Evolutionary conservation across 2,888 invertebrate genomes (phyloP).

Genomic region (Polymixis flavicincta): DNA sequence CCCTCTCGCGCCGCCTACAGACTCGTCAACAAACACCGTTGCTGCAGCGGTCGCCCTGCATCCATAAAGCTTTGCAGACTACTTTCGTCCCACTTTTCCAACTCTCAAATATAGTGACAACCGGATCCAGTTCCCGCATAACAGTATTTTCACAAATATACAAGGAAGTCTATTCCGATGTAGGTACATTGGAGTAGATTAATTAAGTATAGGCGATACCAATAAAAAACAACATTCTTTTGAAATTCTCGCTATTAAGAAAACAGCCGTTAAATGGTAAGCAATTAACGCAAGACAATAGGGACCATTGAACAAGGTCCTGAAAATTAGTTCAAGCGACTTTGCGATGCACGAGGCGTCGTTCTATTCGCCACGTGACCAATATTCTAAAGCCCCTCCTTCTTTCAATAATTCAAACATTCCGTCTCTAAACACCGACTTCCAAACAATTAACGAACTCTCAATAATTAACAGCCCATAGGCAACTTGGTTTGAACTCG

Average conservation of each 20-base stretch:
- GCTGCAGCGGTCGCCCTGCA: slow-evolving; percentile 87
- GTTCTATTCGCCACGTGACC: slow-evolving; percentile 78
- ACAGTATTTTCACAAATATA: slow-evolving; percentile 19
- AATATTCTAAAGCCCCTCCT: slow-evolving; percentile 75
- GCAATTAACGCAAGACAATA: slow-evolving; percentile 73
- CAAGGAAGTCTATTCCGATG: background rate
- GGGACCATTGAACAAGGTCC: slow-evolving; percentile 67
- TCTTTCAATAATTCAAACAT: slow-evolving; percentile 82
- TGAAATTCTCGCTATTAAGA: slow-evolving; percentile 11
- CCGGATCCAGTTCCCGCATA: slow-evolving; percentile 61
- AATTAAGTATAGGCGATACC: slow-evolving; percentile 3
- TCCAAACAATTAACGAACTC: slow-evolving; percentile 81
- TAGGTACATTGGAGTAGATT: background rate
- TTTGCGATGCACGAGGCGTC: slow-evolving; percentile 73
- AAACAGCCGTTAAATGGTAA: slow-evolving; percentile 47
- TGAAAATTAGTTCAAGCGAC: slow-evolving; percentile 70
- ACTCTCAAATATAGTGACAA: slow-evolving; percentile 68
- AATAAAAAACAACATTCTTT: slow-evolving; percentile 11
- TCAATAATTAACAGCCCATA: slow-evolving; percentile 75
- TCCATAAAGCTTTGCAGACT: slow-evolving; percentile 79
- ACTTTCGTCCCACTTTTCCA: slow-evolving; percentile 84
- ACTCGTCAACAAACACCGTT: slow-evolving; percentile 87
- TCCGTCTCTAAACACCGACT: slow-evolving; percentile 76
- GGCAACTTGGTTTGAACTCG: slow-evolving; percentile 66
- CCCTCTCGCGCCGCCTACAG: slow-evolving; percentile 81